Percentiles rank a stretch among this genome's conserved stretches.
Evolutionary conservation across 2,113 vertebrate species (phyloP).

Genomic region (Chlamydotis undulata): DNA sequence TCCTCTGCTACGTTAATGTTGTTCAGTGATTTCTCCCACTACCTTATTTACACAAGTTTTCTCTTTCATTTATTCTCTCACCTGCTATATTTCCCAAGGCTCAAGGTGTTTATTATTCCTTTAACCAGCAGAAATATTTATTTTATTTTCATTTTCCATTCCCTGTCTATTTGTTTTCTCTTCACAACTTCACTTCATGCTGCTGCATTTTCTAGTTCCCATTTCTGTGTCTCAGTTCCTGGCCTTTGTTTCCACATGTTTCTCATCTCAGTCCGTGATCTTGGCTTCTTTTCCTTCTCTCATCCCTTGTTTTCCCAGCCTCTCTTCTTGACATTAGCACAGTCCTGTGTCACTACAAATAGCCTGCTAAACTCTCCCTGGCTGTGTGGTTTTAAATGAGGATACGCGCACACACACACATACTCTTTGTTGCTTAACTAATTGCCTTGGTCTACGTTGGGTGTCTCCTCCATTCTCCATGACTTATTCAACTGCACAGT

Average conservation of each 20-base stretch:
- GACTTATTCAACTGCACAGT: conserved; percentile 12
- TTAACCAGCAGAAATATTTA: background rate
- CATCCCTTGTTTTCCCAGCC: background rate
- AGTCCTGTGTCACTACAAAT: background rate
- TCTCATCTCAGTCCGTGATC: background rate
- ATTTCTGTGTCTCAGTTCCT: background rate
- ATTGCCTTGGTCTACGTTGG: background rate
- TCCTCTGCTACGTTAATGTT: background rate
- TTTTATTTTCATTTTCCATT: background rate
- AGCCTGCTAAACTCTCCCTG: background rate
- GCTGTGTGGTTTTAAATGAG: background rate
- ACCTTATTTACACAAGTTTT: background rate
- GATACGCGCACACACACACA: background rate
- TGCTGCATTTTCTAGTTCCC: background rate
- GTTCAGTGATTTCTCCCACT: background rate
- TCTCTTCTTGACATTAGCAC: background rate
- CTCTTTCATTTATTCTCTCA: background rate
- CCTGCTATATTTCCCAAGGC: background rate
- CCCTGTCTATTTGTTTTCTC: background rate
- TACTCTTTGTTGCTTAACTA: background rate
- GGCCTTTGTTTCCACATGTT: background rate
- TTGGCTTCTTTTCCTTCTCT: background rate
- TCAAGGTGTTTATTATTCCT: background rate
- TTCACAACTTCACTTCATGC: background rate
- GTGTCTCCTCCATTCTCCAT: conserved; percentile 1